Base-by-base conservation (phyloP, 2,888 invertebrate species). In the Synergus gifuensis region DNA sequence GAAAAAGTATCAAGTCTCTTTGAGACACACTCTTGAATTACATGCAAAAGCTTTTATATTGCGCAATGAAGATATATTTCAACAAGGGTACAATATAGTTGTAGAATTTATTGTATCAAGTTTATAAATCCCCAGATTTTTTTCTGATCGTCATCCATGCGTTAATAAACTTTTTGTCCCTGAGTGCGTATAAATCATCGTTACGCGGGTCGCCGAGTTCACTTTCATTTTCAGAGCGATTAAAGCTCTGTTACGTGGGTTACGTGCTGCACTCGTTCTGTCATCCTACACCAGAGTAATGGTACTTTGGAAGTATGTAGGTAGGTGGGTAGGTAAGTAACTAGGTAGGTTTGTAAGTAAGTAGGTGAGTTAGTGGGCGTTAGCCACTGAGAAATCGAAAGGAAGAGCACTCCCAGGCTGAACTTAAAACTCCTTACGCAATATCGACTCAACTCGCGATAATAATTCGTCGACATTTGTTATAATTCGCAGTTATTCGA, bases 331-430 rank as follows among this genome's bases (percentile, higher is more conserved):
- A 49, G 66, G 66, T 64, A 64, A 36, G 64, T 64, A 64, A 66
- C 28, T 28, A 28, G 28, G 28, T 76, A 76, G 78, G 60, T 69
- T 40, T 60, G 73, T 76, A 63, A 58, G 36, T 28, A 73, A 73
- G 49, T 73, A 73, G 73, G 73, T 73, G 73, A 73, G 62, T 78
- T 73, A 76, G 83, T 85, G 80, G 85, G 83, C 85, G 81, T 81
- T 81, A 79, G 64, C 79, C 77, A 82, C 79, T 83, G 84, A 83
- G 83, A 84, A 85, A 83, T 84, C 81, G 85, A 85, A 84, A 84
- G 85, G 85, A 85, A 85, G 85, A 82, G 83, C 83, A 84, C 83
- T 85, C 84, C 83, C 84, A 82, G 81, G 80, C 44, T 42, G 49
- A 58, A 78, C 80, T 79, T 46, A 80, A 78, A 54, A 77, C 76